Percentiles rank a stretch among this genome's conserved stretches.
phyloP scores from a whole-genome alignment of 2,888 invertebrate species.

The Petrolisthes manimaculis region DNA sequence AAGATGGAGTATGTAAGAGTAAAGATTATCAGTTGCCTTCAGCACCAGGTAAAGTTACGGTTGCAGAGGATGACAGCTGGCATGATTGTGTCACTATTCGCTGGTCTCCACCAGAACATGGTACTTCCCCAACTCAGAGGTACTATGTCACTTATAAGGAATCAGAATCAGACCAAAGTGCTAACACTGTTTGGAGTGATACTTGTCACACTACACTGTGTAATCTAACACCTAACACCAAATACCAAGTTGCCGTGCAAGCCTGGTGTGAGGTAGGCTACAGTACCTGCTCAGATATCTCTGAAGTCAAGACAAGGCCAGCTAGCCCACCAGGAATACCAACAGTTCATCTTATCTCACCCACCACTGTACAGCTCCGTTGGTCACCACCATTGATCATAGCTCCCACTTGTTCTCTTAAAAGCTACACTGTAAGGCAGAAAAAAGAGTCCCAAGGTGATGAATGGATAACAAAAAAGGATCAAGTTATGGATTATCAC shows the following conservation, averaged over 20 bases:
- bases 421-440: conserved; percentile 2
- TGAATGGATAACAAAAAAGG: not conserved
- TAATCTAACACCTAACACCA: conserved; percentile 1
- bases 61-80: not conserved
- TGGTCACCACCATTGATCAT: not conserved
- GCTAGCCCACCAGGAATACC: conserved; percentile 12
- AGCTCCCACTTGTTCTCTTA: not conserved
- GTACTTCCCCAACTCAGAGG: not conserved
- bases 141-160: conserved; percentile 5
- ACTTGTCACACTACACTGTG: not conserved
- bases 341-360: not conserved
- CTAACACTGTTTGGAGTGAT: not conserved
- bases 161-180: not conserved
- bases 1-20: not conserved
- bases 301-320: not conserved
- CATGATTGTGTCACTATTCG: conserved; percentile 12
- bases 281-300: not conserved
- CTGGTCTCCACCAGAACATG: not conserved
- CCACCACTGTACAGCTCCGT: not conserved
- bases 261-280: conserved; percentile 13
- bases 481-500: too few species aligned
- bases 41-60: conserved; percentile 6
- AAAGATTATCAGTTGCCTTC: not conserved
- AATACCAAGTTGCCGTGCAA: conserved; percentile 5
- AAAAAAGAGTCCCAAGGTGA: not conserved